Evolutionary conservation across 1,140 invertebrate species (phyloP).

Genomic region (Caerostris darwini): DNA sequence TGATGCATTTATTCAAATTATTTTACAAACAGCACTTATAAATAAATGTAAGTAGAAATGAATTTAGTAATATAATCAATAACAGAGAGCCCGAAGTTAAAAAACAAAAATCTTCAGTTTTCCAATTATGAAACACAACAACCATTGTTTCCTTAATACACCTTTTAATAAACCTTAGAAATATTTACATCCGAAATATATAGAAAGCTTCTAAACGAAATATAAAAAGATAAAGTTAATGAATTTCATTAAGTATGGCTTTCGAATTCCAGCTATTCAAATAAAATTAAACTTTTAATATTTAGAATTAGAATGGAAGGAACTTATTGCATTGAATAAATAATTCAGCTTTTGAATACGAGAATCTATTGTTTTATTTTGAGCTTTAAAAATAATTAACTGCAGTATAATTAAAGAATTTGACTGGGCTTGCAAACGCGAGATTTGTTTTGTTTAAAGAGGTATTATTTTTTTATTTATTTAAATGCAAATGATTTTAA

Average conservation of each 20-base stretch:
- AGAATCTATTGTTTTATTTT: neutral
- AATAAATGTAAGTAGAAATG: no score
- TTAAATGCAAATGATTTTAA: neutral
- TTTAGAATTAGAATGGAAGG: neutral
- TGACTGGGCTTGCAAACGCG: neutral
- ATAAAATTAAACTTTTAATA: neutral
- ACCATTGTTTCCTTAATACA: neutral
- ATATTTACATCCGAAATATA: neutral
- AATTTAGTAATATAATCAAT: no score
- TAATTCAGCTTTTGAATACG: neutral
- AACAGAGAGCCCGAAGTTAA: no score
- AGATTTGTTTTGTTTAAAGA: neutral
- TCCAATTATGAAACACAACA: neutral
- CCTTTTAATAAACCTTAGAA: neutral
- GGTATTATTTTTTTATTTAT: neutral
- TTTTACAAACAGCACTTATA: no score
- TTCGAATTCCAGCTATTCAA: neutral
- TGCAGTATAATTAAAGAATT: neutral
- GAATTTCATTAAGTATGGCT: neutral
- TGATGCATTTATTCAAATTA: no score
- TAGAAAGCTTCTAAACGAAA: neutral
- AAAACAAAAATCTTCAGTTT: no score
- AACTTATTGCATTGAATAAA: neutral
- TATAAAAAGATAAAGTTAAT: neutral
- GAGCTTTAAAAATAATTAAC: neutral